Conservation (phyloP, 2,888 invertebrate species). For the Augiades crinisus region DNA sequence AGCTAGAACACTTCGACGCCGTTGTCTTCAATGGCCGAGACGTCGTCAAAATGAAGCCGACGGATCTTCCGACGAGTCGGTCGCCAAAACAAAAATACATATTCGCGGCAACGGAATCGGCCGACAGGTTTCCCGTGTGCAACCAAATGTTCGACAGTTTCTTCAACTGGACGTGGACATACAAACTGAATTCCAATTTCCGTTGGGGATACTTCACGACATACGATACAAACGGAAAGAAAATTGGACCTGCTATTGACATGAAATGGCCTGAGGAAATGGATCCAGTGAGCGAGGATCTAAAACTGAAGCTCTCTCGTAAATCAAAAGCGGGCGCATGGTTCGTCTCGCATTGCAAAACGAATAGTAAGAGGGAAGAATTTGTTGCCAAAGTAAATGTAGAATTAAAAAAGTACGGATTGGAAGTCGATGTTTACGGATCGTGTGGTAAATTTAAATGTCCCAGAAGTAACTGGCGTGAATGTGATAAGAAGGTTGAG, state of each 20-base stretch:
- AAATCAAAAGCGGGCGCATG: conserved; percentile 54
- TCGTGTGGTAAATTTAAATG: conserved; percentile 43
- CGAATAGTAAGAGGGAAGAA: conserved; percentile 39
- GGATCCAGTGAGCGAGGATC: conserved; percentile 38
- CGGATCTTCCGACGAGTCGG: conserved; percentile 42
- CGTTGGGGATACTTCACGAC: conserved; percentile 58
- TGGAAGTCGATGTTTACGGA: conserved; percentile 54
- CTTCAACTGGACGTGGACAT: too few species aligned
- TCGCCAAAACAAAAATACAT: conserved; percentile 55
- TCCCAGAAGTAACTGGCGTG: too few species aligned
- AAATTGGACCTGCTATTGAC: conserved; percentile 52
- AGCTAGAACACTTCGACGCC: conserved; percentile 46
- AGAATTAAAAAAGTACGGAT: too few species aligned
- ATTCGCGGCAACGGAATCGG: conserved; percentile 57
- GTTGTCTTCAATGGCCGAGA: conserved; percentile 55
- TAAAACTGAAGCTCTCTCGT: conserved; percentile 39
- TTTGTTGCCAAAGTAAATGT: conserved; percentile 35
- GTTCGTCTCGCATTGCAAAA: conserved; percentile 53
- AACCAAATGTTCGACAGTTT: conserved; percentile 43
- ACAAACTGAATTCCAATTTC: conserved; percentile 53
- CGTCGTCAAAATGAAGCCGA: conserved; percentile 31
- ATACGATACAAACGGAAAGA: conserved; percentile 43
- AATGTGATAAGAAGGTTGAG: conserved; percentile 38
- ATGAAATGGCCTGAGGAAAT: conserved; percentile 58
- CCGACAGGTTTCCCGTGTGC: conserved; percentile 54